Percentiles rank a stretch among this genome's conserved stretches.
These are phyloP conservation scores for Oxytorus armatus DNA, from an alignment of 2,888 invertebrate genomes.

Conservation along the genomic window DNA sequence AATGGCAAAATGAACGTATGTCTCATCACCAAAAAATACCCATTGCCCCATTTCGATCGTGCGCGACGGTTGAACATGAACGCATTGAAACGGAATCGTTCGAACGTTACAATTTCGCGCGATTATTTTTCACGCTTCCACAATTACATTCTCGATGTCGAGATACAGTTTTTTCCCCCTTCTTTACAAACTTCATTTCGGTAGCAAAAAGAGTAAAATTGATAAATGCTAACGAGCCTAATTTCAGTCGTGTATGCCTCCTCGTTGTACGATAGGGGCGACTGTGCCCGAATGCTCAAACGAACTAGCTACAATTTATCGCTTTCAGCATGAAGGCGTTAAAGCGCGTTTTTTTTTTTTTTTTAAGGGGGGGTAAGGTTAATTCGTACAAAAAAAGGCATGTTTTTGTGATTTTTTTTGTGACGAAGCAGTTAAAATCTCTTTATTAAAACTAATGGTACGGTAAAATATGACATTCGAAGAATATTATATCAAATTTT, in stretches of 20 bases:
- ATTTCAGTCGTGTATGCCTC: slow-evolving; percentile 45
- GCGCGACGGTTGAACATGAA: no score
- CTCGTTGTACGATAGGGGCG: slow-evolving; percentile 50
- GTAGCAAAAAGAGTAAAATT: slow-evolving; percentile 56
- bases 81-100: no score
- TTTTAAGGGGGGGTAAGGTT: no score
- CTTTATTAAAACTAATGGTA: no score
- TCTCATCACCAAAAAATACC: no score
- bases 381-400: no score
- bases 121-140: background rate
- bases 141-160: slow-evolving; percentile 24
- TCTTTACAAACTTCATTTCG: slow-evolving; percentile 21
- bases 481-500: no score
- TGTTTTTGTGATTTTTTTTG: no score
- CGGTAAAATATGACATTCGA: no score
- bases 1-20: no score
- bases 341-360: slow-evolving; percentile 2
- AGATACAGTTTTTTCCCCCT: background rate
- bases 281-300: slow-evolving; percentile 21
- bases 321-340: slow-evolving; percentile 20
- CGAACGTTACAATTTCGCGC: slow-evolving; percentile 31
- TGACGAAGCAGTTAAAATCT: no score
- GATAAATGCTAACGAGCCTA: slow-evolving; percentile 42
- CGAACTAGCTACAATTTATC: slow-evolving; percentile 33
- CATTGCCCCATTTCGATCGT: no score